Conservation (phyloP, 2,113 vertebrate genomes). For the Delphinus delphis region DNA sequence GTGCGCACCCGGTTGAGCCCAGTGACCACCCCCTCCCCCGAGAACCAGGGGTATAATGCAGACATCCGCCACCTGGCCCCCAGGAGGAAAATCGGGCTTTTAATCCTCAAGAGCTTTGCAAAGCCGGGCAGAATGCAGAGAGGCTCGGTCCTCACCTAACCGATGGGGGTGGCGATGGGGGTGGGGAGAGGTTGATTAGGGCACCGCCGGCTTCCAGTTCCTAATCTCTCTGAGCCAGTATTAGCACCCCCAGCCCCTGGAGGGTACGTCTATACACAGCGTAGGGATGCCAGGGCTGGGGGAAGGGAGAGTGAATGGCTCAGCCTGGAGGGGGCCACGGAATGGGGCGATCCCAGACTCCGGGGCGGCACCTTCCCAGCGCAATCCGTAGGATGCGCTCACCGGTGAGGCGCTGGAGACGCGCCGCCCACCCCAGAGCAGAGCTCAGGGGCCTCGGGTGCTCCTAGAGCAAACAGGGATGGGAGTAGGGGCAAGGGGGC, state of each 20-base stretch:
- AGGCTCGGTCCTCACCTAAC: background rate
- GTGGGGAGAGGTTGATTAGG: background rate
- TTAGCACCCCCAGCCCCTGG: background rate
- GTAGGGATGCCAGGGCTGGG: background rate
- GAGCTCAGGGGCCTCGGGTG: background rate
- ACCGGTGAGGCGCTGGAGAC: background rate
- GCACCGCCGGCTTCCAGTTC: background rate
- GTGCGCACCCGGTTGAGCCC: background rate
- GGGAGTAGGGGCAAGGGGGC: background rate
- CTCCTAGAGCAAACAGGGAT: background rate
- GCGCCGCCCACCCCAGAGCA: background rate
- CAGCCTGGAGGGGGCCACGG: background rate
- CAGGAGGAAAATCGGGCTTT: background rate
- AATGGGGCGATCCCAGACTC: background rate
- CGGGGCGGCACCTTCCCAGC: background rate
- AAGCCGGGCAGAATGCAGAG: background rate
- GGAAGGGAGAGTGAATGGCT: background rate
- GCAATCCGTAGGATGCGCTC: rapidly evolving
- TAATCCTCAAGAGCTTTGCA: background rate
- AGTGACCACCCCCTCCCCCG: background rate
- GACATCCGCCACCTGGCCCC: background rate
- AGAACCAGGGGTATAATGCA: background rate
- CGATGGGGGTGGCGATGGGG: background rate
- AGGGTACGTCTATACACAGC: background rate
- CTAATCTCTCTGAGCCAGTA: constrained; percentile 37